Conservation (phyloP, 2,113 vertebrate genomes). For the Xiphophorus couchianus region DNA sequence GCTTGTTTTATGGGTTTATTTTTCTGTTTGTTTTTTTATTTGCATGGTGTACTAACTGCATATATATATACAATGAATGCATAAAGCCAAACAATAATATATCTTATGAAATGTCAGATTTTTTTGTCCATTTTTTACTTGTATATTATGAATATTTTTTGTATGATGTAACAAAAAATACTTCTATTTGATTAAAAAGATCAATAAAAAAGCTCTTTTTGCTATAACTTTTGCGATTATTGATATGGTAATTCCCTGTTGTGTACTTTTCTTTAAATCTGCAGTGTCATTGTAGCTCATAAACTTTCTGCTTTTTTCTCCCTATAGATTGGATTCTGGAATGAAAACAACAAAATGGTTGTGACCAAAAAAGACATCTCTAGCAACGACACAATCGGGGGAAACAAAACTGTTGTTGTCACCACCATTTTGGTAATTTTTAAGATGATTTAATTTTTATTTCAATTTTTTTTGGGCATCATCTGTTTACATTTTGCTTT, state of each 20-base stretch:
- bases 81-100: background rate
- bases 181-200: background rate
- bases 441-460: background rate
- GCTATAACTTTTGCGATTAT: no score
- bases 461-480: background rate
- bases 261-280: background rate
- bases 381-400: slow-evolving; percentile 92
- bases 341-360: slow-evolving; percentile 98
- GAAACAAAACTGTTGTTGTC: slow-evolving; percentile 98
- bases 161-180: background rate
- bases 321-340: slow-evolving; percentile 97
- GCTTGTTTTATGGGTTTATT: background rate
- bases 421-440: slow-evolving; percentile 96
- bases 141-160: no score
- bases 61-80: background rate
- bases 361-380: slow-evolving; percentile 92
- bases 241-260: no score
- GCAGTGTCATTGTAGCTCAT: background rate
- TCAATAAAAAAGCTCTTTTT: background rate
- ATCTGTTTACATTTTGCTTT: background rate
- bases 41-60: background rate
- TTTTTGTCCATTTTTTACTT: background rate
- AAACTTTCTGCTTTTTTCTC: slow-evolving; percentile 15
- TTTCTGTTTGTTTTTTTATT: background rate
- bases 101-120: background rate